Evolutionary conservation across 2,888 invertebrate genomes (phyloP), one percentile per base, ranked within the genome.

Genomic region (Dicranocentrus wangi): DNA sequence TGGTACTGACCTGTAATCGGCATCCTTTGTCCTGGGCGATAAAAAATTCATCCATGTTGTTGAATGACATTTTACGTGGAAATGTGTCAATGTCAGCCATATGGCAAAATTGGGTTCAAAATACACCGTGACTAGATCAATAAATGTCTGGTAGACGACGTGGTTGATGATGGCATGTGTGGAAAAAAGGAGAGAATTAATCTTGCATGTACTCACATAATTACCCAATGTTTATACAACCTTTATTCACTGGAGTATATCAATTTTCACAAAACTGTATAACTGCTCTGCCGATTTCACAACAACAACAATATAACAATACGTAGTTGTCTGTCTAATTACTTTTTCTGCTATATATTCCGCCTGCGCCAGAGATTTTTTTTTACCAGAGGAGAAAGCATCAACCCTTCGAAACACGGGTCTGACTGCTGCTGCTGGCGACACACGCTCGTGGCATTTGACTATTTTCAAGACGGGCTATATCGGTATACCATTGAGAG

Each of bases 1-100:
- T 32, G 17, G 39, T 21, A 71, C 73, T 73, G n/a, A 73, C 73
- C 73, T 63, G 21, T 15, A 39, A 25, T 19, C 32, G 63, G 55
- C 2, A 25, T 73, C 65, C 73, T 1, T 42, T 27, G 53, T 73
- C 51, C 43, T 21, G 13, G 10, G 8, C 21, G n/a, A 55, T 23
- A 55, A 23, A 8, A 13, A 25, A 25, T 25, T 55, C 55, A 25
- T 23, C 25, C 55, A 55, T 55, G 1, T 55, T 55, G 21, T 2
- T 17, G 25, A 2, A 10, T 10, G 15, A 47, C 10, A 3, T 32
- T 3, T 15, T 47, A 5, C 10, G n/a, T 2, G n/a, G 15, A 47
- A 47, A 47, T 55, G 19, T 23, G 55, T 55, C 23, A 55, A 21
- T 47, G 47, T 47, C 47, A 47, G 15, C n/a, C 15, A 39, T 13